Evolutionary conservation across 2,888 invertebrate species (phyloP).

Genomic region (Lasiommata megera): DNA sequence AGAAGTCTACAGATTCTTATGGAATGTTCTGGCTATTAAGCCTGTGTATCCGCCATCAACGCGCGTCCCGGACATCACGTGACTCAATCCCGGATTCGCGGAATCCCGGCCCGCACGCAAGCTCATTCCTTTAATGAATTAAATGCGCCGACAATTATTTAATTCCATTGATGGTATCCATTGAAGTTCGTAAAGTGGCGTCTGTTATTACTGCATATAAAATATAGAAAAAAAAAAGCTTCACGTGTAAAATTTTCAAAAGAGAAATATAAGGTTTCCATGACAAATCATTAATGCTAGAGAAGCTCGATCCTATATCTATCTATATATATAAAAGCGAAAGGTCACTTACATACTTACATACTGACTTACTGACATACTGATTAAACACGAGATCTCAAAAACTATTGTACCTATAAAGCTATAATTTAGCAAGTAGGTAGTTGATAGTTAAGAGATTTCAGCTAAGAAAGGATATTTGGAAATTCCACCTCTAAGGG

Average conservation of each 20-base stretch:
- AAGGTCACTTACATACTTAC: no score
- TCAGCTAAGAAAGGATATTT: no score
- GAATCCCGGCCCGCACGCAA: slow-evolving; percentile 30
- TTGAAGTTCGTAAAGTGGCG: not conserved
- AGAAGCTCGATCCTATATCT: no score
- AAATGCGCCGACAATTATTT: slow-evolving; percentile 21
- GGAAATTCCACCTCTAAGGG: no score
- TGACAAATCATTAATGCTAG: no score
- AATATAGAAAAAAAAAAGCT: not conserved
- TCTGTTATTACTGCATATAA: not conserved
- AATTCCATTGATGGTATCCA: slow-evolving; percentile 3
- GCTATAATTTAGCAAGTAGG: no score
- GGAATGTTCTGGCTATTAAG: not conserved
- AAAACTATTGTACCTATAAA: no score
- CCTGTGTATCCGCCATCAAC: not conserved
- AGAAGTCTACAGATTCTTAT: not conserved
- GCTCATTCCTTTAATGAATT: slow-evolving; percentile 4
- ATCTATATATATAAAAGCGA: no score
- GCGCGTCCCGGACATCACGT: slow-evolving; percentile 20
- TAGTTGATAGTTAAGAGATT: no score
- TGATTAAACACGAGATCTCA: no score
- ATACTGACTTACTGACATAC: no score
- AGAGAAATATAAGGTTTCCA: no score
- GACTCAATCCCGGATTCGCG: slow-evolving; percentile 29
- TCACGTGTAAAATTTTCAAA: not conserved